A percentile compares a stretch with the other conserved stretches of the same genome.
phyloP scores from a whole-genome alignment of 2,888 invertebrate genomes.

The Ichneumon xanthorius region DNA sequence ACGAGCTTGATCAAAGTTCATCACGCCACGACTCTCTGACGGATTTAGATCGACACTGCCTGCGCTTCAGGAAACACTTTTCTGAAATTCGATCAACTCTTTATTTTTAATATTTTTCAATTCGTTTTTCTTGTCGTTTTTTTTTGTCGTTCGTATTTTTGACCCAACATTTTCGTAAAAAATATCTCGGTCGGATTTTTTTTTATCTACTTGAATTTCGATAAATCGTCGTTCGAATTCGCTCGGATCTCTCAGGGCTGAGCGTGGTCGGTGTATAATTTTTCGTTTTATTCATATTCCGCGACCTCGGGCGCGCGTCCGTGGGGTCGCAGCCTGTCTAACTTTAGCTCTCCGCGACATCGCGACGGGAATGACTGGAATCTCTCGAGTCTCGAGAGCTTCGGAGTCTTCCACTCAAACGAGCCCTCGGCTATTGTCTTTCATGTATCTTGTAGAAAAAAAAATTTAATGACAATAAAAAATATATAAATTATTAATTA shows the following conservation, averaged over 20 bases:
- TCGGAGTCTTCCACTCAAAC: slow-evolving; percentile 19
- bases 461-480: too few species aligned
- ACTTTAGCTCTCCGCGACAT: slow-evolving; percentile 64
- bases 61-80: not conserved
- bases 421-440: not conserved
- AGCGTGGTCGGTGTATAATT: not conserved
- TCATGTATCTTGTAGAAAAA: not conserved
- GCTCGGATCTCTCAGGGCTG: not conserved
- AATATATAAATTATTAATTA: too few species aligned
- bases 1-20: slow-evolving; percentile 17
- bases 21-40: not conserved
- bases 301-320: slow-evolving; percentile 59
- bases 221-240: not conserved
- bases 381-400: slow-evolving; percentile 40
- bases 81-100: not conserved
- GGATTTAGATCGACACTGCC: slow-evolving; percentile 1
- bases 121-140: not conserved
- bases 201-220: not conserved
- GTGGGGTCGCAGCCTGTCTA: slow-evolving; percentile 65
- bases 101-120: not conserved
- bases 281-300: slow-evolving; percentile 50
- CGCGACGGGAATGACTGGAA: slow-evolving; percentile 25
- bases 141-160: not conserved
- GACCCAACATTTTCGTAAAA: not conserved
- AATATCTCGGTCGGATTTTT: not conserved